Conservation (phyloP, 1,140 invertebrate genomes). For the Aphelinus certus region DNA sequence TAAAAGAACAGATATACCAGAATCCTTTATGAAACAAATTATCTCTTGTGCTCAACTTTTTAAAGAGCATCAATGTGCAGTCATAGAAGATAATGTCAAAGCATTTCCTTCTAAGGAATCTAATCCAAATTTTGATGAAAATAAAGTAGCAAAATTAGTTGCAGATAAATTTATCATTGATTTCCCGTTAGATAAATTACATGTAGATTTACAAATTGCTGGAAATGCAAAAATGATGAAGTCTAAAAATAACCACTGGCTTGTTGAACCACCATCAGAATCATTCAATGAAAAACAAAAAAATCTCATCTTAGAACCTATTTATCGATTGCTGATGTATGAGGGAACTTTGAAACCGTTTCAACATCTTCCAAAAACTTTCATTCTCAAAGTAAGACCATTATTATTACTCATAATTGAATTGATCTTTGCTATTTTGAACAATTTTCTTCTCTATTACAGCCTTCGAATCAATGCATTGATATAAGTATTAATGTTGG, state of each 20-base stretch:
- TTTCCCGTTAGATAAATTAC: slow-evolving; percentile 48
- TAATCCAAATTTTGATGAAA: neutral
- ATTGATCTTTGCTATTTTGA: neutral
- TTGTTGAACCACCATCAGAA: slow-evolving; percentile 34
- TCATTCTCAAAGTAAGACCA: slow-evolving; percentile 43
- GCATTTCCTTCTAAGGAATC: slow-evolving; percentile 41
- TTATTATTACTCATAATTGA: slow-evolving; percentile 17
- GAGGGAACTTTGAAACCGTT: slow-evolving; percentile 16
- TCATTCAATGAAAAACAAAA: slow-evolving; percentile 56
- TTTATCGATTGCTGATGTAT: slow-evolving; percentile 41
- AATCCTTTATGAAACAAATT: slow-evolving; percentile 75
- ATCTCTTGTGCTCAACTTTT: slow-evolving; percentile 72
- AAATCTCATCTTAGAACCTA: slow-evolving; percentile 41
- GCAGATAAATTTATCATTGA: slow-evolving; percentile 46
- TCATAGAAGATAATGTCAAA: slow-evolving; percentile 73
- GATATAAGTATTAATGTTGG: slow-evolving; percentile 41
- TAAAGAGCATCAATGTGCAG: slow-evolving; percentile 71
- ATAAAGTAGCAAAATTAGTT: slow-evolving; percentile 47
- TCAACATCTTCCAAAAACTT: neutral
- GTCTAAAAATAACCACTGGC: slow-evolving; percentile 15
- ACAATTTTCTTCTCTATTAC: slow-evolving; percentile 17
- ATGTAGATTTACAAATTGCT: slow-evolving; percentile 45
- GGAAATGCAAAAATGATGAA: slow-evolving; percentile 42
- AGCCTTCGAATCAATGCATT: neutral
- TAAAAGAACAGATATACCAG: slow-evolving; percentile 70